Base-by-base conservation (phyloP, 2,888 invertebrate genomes). In the Hedya salicella region DNA sequence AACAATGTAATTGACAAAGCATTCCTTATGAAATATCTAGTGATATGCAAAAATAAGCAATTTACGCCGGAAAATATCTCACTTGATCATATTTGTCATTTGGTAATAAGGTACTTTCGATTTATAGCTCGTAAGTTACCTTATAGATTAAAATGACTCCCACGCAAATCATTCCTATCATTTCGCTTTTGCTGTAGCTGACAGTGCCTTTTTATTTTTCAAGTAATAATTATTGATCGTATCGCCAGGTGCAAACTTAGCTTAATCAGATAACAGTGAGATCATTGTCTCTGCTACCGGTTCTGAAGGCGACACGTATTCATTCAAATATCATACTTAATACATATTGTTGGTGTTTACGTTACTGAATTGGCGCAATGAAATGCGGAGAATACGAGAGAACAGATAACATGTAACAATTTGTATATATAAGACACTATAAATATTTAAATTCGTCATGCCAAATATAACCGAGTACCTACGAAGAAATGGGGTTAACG, bases 401-500 rank as follows among this genome's bases (percentile, higher is more conserved):
- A 42, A 40, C 54, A 42, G 6, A 25, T 42, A 36, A 36, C 36
- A 2, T 36, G 9, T 2, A 36, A 36, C 36, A 36, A 36, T 36
- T 36, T 36, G 36, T 1, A 32, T 50, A 49, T 17, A 46, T 40
- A 40, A 5, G 14, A 19, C 25, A 32, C 42, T n/a, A 25, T 49
- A 16, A 54, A 53, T 54, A 65, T 52, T 65, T 39, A 49, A 42
- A 60, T 60, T 30, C 53, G 53, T 40, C 36, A 9, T 30, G 52
- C 64, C 53, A 66, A 54, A 66, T 66, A 54, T 60, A 59, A 36
- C 6, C 4, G 36, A n/a, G n/a, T 59, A 57, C 57, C 42, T 16
- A 60, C 13, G 30, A 14, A 36, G 39, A n/a, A 61, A 53, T 19
- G 66, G n/a, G 66, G 66, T 66, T 54, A 61, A 69, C 40, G 46